Percentiles rank a stretch among this genome's conserved stretches.
Evolutionary conservation across 2,888 invertebrate species (phyloP).

Genomic region (Endomychus coccineus): DNA sequence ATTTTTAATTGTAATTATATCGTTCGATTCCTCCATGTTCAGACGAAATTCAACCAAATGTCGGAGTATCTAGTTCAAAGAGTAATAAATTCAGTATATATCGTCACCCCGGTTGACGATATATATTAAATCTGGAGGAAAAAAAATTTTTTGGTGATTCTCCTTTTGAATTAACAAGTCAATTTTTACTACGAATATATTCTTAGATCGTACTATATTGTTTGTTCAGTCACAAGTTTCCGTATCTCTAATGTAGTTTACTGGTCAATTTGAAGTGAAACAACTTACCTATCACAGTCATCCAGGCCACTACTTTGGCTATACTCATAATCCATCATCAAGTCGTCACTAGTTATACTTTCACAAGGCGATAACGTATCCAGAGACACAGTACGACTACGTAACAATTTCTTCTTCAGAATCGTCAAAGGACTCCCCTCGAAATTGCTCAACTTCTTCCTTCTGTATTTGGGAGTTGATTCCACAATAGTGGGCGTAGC

Average conservation of each 20-base stretch:
- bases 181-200: no score
- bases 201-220: no score
- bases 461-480: conserved; percentile 37
- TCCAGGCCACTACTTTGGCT: conserved; percentile 44
- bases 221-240: no score
- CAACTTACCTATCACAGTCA: conserved; percentile 44
- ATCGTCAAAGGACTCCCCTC: conserved; percentile 40
- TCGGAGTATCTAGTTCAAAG: no score
- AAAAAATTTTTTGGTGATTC: no score
- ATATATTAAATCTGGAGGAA: no score
- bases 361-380: conserved; percentile 78
- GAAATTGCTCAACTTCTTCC: conserved; percentile 38
- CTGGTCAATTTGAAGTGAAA: background rate
- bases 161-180: no score
- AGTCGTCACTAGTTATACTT: conserved; percentile 78
- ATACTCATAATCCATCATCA: conserved; percentile 78
- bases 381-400: conserved; percentile 55
- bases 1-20: no score
- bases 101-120: no score
- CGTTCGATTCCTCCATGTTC: no score
- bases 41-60: no score
- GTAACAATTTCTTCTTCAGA: conserved; percentile 29
- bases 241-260: background rate
- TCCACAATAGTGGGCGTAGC: conserved; percentile 37
- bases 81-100: no score